Percentiles rank a stretch among this genome's conserved stretches.
phyloP scores from a whole-genome alignment of 2,797 vertebrate species.

The Manis pentadactyla region DNA sequence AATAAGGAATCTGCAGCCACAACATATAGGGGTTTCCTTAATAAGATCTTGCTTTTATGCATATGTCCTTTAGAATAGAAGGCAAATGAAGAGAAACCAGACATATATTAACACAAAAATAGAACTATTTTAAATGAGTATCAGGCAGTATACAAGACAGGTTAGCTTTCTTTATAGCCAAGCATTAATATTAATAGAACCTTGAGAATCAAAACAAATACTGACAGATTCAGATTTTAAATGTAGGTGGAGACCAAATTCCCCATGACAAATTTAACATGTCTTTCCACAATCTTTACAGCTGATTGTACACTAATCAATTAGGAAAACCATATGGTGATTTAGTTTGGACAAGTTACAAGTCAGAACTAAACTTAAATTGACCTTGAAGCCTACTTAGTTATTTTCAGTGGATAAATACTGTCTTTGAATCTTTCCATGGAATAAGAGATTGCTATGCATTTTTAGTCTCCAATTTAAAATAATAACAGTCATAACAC shows the following conservation, averaged over 20 bases:
- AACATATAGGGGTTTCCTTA: background rate
- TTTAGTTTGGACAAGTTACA: slow-evolving; percentile 41
- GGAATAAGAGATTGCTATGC: slow-evolving; percentile 41
- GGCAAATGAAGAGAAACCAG: slow-evolving; percentile 48
- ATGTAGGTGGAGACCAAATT: slow-evolving; percentile 59
- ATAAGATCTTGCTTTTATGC: background rate
- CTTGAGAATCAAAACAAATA: slow-evolving; percentile 66
- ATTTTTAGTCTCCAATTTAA: slow-evolving; percentile 47
- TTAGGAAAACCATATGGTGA: slow-evolving; percentile 46
- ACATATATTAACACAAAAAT: background rate
- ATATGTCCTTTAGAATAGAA: slow-evolving; percentile 13
- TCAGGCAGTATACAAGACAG: slow-evolving; percentile 33
- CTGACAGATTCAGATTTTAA: slow-evolving; percentile 41
- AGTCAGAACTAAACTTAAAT: slow-evolving; percentile 58
- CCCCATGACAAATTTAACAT: slow-evolving; percentile 52
- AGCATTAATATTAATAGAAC: slow-evolving; percentile 66
- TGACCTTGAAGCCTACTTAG: slow-evolving; percentile 31
- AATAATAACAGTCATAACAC: slow-evolving; percentile 51
- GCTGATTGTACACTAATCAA: slow-evolving; percentile 50
- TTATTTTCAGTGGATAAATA: slow-evolving; percentile 49
- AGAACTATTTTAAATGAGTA: slow-evolving; percentile 13
- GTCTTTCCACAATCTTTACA: slow-evolving; percentile 49
- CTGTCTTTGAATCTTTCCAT: slow-evolving; percentile 58
- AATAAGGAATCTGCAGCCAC: background rate
- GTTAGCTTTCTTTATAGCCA: slow-evolving; percentile 41